A percentile compares a stretch with the other conserved stretches of the same genome.
phyloP scores from a whole-genome alignment of 2,797 vertebrate genomes.

The Phoxinus dragarum region DNA sequence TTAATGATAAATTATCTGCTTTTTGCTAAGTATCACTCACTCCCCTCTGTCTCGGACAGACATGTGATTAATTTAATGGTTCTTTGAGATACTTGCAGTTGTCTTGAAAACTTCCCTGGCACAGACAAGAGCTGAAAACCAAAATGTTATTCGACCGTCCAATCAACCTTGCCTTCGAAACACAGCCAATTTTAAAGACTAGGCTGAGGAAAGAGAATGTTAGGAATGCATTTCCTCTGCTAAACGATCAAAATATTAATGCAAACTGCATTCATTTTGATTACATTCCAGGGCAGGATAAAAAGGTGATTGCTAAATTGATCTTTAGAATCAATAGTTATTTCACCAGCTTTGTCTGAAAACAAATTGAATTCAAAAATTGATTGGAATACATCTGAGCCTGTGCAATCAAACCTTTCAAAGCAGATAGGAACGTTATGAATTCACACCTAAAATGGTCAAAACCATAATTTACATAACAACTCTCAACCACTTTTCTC shows the following conservation, averaged over 20 bases:
- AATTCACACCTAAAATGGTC: background rate
- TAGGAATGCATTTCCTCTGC: background rate
- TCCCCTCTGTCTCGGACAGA: background rate
- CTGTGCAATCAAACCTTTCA: constrained; percentile 18
- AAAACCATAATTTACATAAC: background rate
- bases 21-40: background rate
- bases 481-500: background rate
- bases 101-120: constrained; percentile 5
- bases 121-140: constrained; percentile 18
- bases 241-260: background rate
- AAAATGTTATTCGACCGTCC: too few relatives aligned
- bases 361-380: constrained; percentile 1
- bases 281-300: background rate
- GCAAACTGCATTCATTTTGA: background rate
- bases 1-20: background rate
- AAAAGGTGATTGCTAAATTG: background rate
- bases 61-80: constrained; percentile 19
- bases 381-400: background rate
- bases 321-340: constrained; percentile 17
- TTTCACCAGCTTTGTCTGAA: background rate
- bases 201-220: background rate
- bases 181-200: background rate
- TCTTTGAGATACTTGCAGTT: constrained; percentile 33
- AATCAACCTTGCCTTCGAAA: background rate
- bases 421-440: background rate